These are phyloP conservation scores for Lerista edwardsae DNA, from an alignment of 2,797 vertebrate genomes.

Conservation along the genomic window DNA sequence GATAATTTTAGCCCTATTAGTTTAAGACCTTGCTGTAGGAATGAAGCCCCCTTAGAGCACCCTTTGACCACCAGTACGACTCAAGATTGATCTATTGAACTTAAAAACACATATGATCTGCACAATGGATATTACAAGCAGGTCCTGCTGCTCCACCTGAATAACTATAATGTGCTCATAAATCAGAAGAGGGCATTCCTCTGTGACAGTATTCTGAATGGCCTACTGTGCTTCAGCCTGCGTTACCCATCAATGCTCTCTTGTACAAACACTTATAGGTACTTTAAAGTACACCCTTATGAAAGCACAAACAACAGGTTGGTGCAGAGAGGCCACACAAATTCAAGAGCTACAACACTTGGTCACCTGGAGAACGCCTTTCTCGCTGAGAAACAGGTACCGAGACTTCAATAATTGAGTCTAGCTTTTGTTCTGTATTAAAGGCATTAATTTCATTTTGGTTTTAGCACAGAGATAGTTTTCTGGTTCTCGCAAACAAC, in stretches of 20 bases:
- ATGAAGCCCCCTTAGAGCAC: constrained; percentile 60
- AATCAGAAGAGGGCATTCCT: constrained; percentile 75
- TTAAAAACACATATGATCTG: constrained; percentile 69
- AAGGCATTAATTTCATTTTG: constrained; percentile 2
- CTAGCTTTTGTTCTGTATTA: background rate
- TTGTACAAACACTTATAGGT: constrained; percentile 77
- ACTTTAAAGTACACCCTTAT: constrained; percentile 77
- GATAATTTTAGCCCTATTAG: constrained; percentile 64
- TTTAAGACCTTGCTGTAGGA: constrained; percentile 67
- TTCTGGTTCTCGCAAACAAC: background rate
- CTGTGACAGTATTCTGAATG: constrained; percentile 69
- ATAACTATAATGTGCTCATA: constrained; percentile 73
- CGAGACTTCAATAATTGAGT: constrained; percentile 27
- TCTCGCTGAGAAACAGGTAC: constrained; percentile 7
- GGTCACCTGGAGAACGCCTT: constrained; percentile 27
- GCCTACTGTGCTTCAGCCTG: constrained; percentile 70
- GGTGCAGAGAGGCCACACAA: constrained; percentile 75
- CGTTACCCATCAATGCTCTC: constrained; percentile 68
- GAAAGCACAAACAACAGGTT: constrained; percentile 71
- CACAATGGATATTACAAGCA: constrained; percentile 53
- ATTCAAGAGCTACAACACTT: constrained; percentile 62
- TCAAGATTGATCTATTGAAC: constrained; percentile 70
- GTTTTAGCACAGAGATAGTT: background rate
- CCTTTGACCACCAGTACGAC: constrained; percentile 47
- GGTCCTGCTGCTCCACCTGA: constrained; percentile 72